Evolutionary conservation across 2,797 vertebrate species (phyloP), one percentile per base, ranked within the genome.

Genomic region (Hypotaenidia philippensis): DNA sequence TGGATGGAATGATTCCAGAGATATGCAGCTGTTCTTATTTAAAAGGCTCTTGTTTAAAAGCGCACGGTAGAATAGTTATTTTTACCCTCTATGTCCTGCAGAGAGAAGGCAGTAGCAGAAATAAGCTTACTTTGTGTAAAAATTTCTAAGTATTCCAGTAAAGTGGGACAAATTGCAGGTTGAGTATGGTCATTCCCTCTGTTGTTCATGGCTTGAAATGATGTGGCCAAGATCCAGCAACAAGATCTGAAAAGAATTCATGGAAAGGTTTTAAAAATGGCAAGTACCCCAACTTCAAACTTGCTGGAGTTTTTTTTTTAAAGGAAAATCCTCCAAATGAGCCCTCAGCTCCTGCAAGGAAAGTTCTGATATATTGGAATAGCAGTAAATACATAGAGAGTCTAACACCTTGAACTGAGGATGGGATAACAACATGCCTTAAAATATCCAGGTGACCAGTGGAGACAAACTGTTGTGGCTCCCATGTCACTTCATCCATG

Each of bases 191-290:
- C 70, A 89, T 87, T 84, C 17, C 6, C 53, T 79, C 50, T 76
- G 32, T 87, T 94, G 53, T 91, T 97, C 49, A 87, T 53, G 53
- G 78, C n/a, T 95, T 95, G 92, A 93, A 85, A 81, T 63, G 57
- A 72, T 74, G 65, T 68, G 57, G 65, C 94, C 90, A 88, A 94
- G 87, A 95, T 90, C 70, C 60, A 50, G 34, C 50, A 47, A 63
- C 59, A 57, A 79, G 49, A 93, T 84, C 90, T 94, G 78, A 96
- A 91, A 96, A 36, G 36, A 85, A 82, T 32, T 78, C 10, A 50
- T 15, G 13, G 29, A 38, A 82, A 82, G 6, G 7, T 53, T 90
- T 84, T 38, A 19, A 77, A 81, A 94, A 53, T 9, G 50, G 27
- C 15, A 34, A 7, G 21, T 68, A 50, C 25, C 56, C 29, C 29